Base-by-base conservation (phyloP, 1,140 invertebrate genomes). In the Andricus grossulariae region DNA sequence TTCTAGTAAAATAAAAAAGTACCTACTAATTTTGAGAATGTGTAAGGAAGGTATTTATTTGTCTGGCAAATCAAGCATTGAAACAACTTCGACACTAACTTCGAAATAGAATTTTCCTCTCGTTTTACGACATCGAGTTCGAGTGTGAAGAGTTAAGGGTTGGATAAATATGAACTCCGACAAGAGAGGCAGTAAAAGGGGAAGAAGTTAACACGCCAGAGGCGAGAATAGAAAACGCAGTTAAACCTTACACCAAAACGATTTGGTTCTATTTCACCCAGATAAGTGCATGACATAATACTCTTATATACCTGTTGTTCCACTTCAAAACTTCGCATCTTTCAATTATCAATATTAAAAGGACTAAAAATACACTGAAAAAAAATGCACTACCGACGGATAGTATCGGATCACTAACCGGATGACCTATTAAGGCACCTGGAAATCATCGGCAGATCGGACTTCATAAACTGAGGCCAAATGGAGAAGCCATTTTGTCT, bases 141-240 rank as follows among this genome's bases (percentile, higher is more conserved):
- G 25, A 39, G 57, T 39, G 25, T 66, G 25, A 45, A 25, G 32
- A n/a, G 60, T 66, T 66, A 39, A 66, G 60, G 60, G 16, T 66
- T 66, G 60, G 6, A n/a, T 45, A 66, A 66, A 66, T 66, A 66
- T 66, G 39, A n/a, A 16, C 32, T 39, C 60, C n/a, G 15, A 39
- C 15, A 66, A 16, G n/a, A 66, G 60, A 66, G 60, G 60, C 60
- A 39, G 60, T 66, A 45, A 45, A 66, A 66, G 60, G 32, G 16
- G n/a, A 32, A 45, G 60, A 66, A 66, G 57, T 66, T 66, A 66
- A 66, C 32, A 66, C 25, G 32, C 60, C 60, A 66, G 60, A 66
- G 25, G 32, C 60, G 60, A 45, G 60, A 39, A 39, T 66, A 32
- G 60, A n/a, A 66, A 45, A n/a, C 60, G 60, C 25, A 39, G 57